Base-by-base conservation (phyloP, 1,140 invertebrate genomes). In the Aphis craccivora region DNA sequence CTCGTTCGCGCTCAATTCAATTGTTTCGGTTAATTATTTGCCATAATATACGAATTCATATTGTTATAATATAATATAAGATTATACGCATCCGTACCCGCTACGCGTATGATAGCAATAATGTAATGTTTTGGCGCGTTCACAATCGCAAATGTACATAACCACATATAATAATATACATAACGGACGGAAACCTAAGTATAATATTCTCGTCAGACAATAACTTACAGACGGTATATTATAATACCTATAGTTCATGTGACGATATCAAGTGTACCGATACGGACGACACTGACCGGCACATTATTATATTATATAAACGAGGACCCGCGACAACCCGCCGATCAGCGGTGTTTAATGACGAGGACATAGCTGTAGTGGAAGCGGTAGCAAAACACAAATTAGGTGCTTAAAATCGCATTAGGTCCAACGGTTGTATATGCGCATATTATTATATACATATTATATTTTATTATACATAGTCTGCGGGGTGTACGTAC, bases 351-450 rank as follows among this genome's bases (percentile, higher is more conserved):
- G 6, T 25, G 48, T 90, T 60, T 90, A 60, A 90, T 43, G 37
- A 60, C 37, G 48, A 76, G n/a, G 60, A 90, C n/a, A 55, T 37
- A 43, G 22, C n/a, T 35, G 30, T 40, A 30, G 22, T 37, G 40
- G 22, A 11, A 18, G 43, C 30, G 25, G 55, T 14, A 6, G 4
- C 45, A 20, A 20, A 45, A 76, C 55, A 43, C 53, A 76, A 91
- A 91, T 91, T 81, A 37, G 91, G 91, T 92, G 91, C 91, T 92
- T 92, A 92, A 92, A 92, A 92, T 92, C 91, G 48, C 91, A 92
- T 92, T 92, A 92, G 48, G n/a, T 2, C 5, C 43, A 35, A 45
- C 35, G 30, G 35, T 40, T 30, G 88, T 35, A 76, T 25, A 76
- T 76, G n/a, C n/a, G 23, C n/a, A n/a, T 87, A 35, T 20, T 86